Base-by-base conservation (phyloP, 2,113 vertebrate species). In the Mystacornis crossleyi region DNA sequence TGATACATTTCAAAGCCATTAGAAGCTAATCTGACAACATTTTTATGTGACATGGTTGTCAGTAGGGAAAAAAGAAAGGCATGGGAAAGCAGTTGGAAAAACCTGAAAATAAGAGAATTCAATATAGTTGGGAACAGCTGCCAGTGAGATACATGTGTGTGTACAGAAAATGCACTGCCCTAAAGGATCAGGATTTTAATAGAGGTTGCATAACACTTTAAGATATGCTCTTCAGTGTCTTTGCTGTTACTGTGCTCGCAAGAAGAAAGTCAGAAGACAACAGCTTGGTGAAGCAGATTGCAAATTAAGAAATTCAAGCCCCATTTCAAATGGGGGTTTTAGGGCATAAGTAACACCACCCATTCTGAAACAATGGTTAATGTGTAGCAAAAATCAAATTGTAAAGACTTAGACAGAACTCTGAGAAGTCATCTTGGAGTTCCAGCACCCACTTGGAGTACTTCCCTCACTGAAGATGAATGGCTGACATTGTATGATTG, bases 1-100 rank as follows among this genome's bases (percentile, higher is more conserved):
- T 10, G 8, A 79, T 82, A 38, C 36, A 72, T 96, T 95, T 95
- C 81, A 89, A 96, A 97, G 70, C 48, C 53, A 65, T 91, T 75
- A 77, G 45, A 90, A 87, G 28, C 21, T 94, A 85, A 95, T 94
- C 79, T 80, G 78, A 73, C 19, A 95, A 77, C 29, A 38, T 70
- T 93, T 93, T 89, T 81, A 78, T 51, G 60, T 73, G 92, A 70
- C 64, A 94, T 91, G 62, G 81, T 81, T 94, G 74, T 95, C 81
- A 90, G 60, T 79, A 77, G 51, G 34, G 45, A 18, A 53, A 67
- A 91, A 55, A 53, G 19, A 58, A 86, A 93, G 10, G 51, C 82
- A 93, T 94, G 95, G 54, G 75, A 96, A 95, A 90, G 28, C 82
- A 81, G 60, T 78, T 67, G 64, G 72, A 67, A 93, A 96, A 96